phyloP scores from a whole-genome alignment of 2,888 invertebrate genomes.

The Sesia bembeciformis region DNA sequence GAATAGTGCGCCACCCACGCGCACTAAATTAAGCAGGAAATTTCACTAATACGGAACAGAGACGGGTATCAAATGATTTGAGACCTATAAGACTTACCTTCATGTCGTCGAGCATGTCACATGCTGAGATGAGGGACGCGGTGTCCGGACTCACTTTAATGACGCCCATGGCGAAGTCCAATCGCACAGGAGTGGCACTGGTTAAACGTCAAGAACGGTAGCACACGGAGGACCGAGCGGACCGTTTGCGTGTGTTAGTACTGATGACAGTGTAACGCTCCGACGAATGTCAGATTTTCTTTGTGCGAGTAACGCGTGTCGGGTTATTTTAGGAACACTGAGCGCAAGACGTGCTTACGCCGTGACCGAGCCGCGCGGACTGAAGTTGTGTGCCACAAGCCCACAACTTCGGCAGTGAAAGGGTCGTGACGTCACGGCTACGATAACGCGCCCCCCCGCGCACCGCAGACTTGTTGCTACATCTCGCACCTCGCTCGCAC shows the following conservation, averaged over 20 bases:
- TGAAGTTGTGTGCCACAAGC: constrained; percentile 32
- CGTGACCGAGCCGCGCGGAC: constrained; percentile 71
- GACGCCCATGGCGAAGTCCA: constrained; percentile 48
- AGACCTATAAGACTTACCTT: constrained; percentile 42
- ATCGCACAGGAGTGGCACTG: constrained; percentile 6
- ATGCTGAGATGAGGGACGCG: constrained; percentile 56
- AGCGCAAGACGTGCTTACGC: constrained; percentile 62
- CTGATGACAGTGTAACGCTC: constrained; percentile 22
- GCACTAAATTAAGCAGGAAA: constrained; percentile 32
- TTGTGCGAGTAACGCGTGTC: constrained; percentile 45
- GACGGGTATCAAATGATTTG: constrained; percentile 26
- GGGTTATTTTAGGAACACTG: constrained; percentile 44
- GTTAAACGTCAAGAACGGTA: constrained; percentile 16
- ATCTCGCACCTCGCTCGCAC: constrained; percentile 34
- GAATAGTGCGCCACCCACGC: constrained; percentile 25
- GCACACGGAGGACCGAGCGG: constrained; percentile 49
- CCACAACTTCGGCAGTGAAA: constrained; percentile 63
- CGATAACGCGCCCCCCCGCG: constrained; percentile 50
- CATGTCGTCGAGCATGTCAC: constrained; percentile 68
- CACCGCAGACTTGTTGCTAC: constrained; percentile 58
- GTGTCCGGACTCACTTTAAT: constrained; percentile 64
- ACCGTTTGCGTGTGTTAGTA: constrained; percentile 52
- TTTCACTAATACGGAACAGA: constrained; percentile 35
- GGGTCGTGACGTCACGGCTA: constrained; percentile 74
- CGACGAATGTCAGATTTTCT: constrained; percentile 27